These are phyloP conservation scores for Laterallus jamaicensis DNA, from an alignment of 2,113 vertebrate species.

Conservation along the genomic window DNA sequence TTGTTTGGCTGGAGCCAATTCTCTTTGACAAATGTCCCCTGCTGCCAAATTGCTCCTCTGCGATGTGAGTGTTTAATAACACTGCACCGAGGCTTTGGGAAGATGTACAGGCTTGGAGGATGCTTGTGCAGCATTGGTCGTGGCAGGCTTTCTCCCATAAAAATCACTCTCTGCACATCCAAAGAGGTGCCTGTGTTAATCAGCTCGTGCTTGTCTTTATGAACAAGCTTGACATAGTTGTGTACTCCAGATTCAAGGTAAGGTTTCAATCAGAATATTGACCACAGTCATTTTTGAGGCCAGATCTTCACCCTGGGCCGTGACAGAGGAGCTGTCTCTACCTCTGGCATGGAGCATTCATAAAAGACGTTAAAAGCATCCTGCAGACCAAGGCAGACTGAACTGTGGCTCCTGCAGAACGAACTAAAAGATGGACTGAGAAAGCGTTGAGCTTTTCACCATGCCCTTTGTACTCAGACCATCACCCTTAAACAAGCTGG, in stretches of 20 bases:
- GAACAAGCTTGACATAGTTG: not conserved
- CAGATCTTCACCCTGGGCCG: not conserved
- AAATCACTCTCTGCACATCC: not conserved
- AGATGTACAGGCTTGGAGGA: not conserved
- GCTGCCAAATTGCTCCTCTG: not conserved
- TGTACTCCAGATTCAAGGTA: not conserved
- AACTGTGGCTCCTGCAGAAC: not conserved
- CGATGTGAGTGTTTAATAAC: not conserved
- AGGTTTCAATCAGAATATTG: not conserved
- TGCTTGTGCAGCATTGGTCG: rapidly evolving
- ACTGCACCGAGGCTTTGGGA: not conserved
- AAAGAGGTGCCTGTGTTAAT: not conserved
- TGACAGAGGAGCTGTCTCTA: not conserved
- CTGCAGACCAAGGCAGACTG: not conserved
- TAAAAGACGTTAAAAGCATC: not conserved
- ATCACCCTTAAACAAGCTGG: not conserved
- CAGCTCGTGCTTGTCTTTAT: not conserved
- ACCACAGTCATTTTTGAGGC: not conserved
- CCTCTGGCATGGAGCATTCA: not conserved
- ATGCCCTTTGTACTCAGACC: not conserved
- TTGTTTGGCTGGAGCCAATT: not conserved
- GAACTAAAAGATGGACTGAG: not conserved
- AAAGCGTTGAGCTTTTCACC: not conserved
- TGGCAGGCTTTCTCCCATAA: not conserved
- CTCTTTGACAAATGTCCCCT: not conserved